Base-by-base conservation (phyloP, 2,888 invertebrate genomes). In the Scotopteryx bipunctaria region DNA sequence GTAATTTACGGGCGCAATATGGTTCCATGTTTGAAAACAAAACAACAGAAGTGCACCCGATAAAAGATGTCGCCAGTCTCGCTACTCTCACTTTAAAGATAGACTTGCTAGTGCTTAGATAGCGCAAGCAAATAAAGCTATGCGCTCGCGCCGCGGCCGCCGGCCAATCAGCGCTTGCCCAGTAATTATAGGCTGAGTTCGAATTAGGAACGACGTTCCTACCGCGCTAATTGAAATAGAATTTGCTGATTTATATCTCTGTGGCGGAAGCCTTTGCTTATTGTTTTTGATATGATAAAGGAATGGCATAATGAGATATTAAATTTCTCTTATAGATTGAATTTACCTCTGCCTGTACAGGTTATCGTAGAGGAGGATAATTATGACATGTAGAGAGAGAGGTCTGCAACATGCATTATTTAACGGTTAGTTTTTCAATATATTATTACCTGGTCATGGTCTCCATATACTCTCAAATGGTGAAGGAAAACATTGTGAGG, bases 1-100 rank as follows among this genome's bases (percentile, higher is more conserved):
- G 81, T 87, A 87, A 89, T 85, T 90, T 85, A 88, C 82, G 77
- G 76, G 77, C 81, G 81, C 86, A 85, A 83, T 86, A 85, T 87
- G 81, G 81, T 75, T 69, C 70, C 78, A 75, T 79, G 76, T 81
- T 83, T 72, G 75, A 81, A 83, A 82, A 83, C 83, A 81, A 82
- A 81, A 76, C 76, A 82, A 82, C 81, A 81, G 79, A 73, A 82
- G 79, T 79, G 78, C 73, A 72, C 78, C 74, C 77, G 84, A 85
- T 87, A 85, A 87, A 83, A 84, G 86, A 86, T 88, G 85, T 86
- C 86, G 78, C 83, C 77, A 80, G 78, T 73, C 79, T 76, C 71
- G 72, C 71, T 71, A 67, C 72, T 69, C 71, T 77, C 73, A 76
- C 79, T 81, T 80, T 80, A 83, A 84, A 87, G 85, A 85, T 86